Conservation (phyloP, 2,797 vertebrate species). For the Pelochelys cantorii region DNA sequence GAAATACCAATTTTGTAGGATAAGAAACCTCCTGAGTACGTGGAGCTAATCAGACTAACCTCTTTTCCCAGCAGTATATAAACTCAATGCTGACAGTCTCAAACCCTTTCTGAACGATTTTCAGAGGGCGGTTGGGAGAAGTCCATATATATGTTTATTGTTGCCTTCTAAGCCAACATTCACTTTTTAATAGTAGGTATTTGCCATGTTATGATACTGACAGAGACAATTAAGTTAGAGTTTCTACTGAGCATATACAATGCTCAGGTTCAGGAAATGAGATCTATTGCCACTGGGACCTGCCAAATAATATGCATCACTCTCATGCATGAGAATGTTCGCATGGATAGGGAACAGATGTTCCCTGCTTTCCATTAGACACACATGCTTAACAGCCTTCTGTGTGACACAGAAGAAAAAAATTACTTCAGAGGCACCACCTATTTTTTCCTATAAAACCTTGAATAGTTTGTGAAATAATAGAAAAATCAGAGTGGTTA, state of each 20-base stretch:
- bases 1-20: not conserved
- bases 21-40: not conserved
- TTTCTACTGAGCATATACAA: not conserved
- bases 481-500: not conserved
- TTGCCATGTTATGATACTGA: not conserved
- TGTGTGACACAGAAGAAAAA: not conserved
- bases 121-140: not conserved
- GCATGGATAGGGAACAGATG: not conserved
- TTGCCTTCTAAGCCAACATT: not conserved
- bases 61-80: not conserved
- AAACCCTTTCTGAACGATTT: not conserved
- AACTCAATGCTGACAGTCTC: not conserved
- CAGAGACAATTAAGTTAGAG: not conserved
- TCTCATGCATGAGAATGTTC: not conserved
- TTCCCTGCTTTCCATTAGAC: not conserved
- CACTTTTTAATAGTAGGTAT: not conserved
- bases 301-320: not conserved
- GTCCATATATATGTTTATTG: not conserved
- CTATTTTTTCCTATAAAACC: not conserved
- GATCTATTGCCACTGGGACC: not conserved
- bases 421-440: not conserved
- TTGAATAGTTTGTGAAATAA: not conserved
- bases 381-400: not conserved
- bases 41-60: not conserved
- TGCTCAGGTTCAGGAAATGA: not conserved